Evolutionary conservation across 2,797 vertebrate species (phyloP).

Genomic region (Holocentrus rufus): DNA sequence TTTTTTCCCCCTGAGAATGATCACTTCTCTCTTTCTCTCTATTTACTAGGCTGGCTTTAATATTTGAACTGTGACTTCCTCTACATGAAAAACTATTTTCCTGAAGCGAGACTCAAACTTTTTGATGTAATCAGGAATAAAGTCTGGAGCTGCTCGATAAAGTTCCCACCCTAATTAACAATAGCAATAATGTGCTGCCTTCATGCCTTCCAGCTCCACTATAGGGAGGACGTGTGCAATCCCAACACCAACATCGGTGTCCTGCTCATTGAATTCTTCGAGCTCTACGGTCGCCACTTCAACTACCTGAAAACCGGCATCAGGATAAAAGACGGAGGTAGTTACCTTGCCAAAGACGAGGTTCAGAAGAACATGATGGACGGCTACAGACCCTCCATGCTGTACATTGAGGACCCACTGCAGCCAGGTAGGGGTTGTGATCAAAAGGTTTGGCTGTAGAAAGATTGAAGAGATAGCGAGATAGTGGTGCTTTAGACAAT

Average conservation of each 20-base stretch:
- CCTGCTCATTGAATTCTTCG: conserved; percentile 99
- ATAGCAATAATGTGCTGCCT: neutral
- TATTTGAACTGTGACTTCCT: too few species aligned
- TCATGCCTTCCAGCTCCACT: conserved; percentile 86
- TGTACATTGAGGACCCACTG: conserved; percentile 97
- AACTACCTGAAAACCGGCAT: conserved; percentile 99
- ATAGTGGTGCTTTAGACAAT: too few species aligned
- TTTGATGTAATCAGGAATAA: neutral
- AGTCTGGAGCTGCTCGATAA: neutral
- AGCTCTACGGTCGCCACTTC: conserved; percentile 97
- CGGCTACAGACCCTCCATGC: conserved; percentile 96
- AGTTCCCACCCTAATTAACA: neutral
- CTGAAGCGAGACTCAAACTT: neutral
- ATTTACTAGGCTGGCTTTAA: too few species aligned
- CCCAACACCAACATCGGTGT: conserved; percentile 96
- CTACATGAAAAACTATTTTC: neutral
- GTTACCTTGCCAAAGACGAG: conserved; percentile 98
- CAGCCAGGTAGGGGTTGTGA: conserved; percentile 87
- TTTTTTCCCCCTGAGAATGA: too few species aligned
- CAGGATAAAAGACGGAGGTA: conserved; percentile 97
- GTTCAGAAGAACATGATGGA: conserved; percentile 97
- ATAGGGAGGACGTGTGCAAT: conserved; percentile 91
- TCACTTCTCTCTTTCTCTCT: too few species aligned
- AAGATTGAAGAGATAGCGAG: too few species aligned
- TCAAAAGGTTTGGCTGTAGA: neutral